phyloP scores from a whole-genome alignment of 2,888 invertebrate species.

The Athalia cordata region DNA sequence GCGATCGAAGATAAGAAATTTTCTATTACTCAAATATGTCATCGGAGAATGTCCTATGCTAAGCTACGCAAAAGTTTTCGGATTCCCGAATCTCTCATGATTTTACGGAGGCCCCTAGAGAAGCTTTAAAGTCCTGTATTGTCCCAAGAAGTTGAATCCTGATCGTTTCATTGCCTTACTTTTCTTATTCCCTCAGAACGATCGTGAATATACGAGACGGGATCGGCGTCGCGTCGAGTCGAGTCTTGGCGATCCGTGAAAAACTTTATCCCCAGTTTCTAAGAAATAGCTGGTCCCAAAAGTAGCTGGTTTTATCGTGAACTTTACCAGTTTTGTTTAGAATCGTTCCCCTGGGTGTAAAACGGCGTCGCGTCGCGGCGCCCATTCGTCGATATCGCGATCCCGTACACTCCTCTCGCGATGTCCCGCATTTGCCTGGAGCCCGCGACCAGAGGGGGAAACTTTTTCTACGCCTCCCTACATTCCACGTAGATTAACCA shows the following conservation, averaged over 20 bases:
- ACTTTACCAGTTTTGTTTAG: slow-evolving; percentile 39
- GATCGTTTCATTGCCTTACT: slow-evolving; percentile 18
- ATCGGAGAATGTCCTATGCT: no score
- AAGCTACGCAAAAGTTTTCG: no score
- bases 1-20: no score
- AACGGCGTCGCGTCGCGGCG: slow-evolving; percentile 34
- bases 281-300: slow-evolving; percentile 42
- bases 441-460: neutral
- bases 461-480: neutral
- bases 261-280: slow-evolving; percentile 27
- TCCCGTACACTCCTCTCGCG: neutral
- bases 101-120: neutral
- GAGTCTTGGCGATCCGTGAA: neutral
- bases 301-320: slow-evolving; percentile 38
- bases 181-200: slow-evolving; percentile 5
- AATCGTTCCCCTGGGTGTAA: slow-evolving; percentile 40
- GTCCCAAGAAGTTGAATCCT: neutral
- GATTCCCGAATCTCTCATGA: neutral
- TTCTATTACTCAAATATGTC: no score
- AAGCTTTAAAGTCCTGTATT: no score
- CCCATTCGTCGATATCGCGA: slow-evolving; percentile 1
- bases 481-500: no score
- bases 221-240: neutral
- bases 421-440: neutral
- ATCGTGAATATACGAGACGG: neutral